phyloP scores from a whole-genome alignment of 2,888 invertebrate genomes.

The Agrotis segetum region DNA sequence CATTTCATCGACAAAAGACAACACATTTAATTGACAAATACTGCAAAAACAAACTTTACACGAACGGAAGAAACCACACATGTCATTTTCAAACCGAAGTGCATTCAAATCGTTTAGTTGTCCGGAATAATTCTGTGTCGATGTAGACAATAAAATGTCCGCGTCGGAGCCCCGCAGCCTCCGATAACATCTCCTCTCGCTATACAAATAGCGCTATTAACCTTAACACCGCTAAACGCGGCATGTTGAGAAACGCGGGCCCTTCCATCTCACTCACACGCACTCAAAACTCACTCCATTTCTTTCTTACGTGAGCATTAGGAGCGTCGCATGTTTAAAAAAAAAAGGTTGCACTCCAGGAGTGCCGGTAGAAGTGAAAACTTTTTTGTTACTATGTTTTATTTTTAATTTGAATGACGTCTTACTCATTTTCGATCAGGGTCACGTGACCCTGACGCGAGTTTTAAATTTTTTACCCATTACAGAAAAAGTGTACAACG shows the following conservation, averaged over 20 bases:
- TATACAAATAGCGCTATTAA: constrained; percentile 88
- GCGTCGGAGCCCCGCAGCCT: constrained; percentile 74
- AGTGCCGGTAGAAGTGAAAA: too few relatives aligned
- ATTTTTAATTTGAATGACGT: too few relatives aligned
- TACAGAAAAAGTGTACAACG: too few relatives aligned
- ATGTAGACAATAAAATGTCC: constrained; percentile 77
- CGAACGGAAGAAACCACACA: constrained; percentile 43
- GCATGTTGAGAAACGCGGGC: constrained; percentile 77
- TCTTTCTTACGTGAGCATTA: constrained; percentile 67
- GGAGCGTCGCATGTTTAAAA: constrained; percentile 73
- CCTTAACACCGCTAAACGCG: constrained; percentile 84
- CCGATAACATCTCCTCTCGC: constrained; percentile 83
- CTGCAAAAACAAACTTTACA: constrained; percentile 20
- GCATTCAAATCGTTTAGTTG: constrained; percentile 64
- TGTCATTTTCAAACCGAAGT: constrained; percentile 37
- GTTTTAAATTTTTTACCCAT: too few relatives aligned
- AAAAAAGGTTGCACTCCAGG: too few relatives aligned
- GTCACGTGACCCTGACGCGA: too few relatives aligned
- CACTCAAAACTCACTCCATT: constrained; percentile 48
- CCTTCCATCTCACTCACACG: constrained; percentile 57
- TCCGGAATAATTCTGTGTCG: constrained; percentile 69
- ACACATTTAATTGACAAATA: constrained; percentile 12
- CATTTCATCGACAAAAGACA: constrained; percentile 10
- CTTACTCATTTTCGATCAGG: too few relatives aligned
- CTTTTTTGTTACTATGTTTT: too few relatives aligned